Percentiles rank a stretch among this genome's conserved stretches.
phyloP scores from a whole-genome alignment of 2,797 vertebrate genomes.

The Austrolebias charrua region DNA sequence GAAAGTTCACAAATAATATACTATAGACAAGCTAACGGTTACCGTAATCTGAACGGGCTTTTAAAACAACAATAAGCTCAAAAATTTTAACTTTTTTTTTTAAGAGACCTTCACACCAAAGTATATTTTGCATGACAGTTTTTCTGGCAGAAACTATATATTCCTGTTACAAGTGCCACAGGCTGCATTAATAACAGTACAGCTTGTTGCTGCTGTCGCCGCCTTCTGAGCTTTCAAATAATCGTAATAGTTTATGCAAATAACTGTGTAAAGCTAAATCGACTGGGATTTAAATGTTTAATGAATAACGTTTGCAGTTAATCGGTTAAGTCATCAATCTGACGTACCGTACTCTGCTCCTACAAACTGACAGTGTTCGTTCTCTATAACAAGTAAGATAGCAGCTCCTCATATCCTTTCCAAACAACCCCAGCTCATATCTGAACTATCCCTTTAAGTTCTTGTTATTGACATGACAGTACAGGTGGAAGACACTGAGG shows the following conservation, averaged over 20 bases:
- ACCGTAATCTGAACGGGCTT: too few relatives aligned
- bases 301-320: too few relatives aligned
- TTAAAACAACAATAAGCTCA: too few relatives aligned
- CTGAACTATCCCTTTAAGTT: neutral
- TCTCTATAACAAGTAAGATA: neutral
- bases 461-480: neutral
- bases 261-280: neutral
- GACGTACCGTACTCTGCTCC: neutral
- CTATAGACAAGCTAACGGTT: too few relatives aligned
- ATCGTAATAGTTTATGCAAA: neutral
- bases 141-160: neutral
- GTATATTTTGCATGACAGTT: neutral
- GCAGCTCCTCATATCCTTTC: too few relatives aligned
- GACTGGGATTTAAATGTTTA: too few relatives aligned
- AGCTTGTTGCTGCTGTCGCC: neutral
- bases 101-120: neutral
- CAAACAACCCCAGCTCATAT: too few relatives aligned
- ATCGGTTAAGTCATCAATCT: neutral
- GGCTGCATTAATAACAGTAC: neutral
- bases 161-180: neutral
- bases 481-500: constrained; percentile 3
- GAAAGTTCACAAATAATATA: too few relatives aligned
- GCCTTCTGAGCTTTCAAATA: neutral
- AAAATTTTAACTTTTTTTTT: neutral
- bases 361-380: neutral